Percentiles rank a stretch among this genome's conserved stretches.
Conservation (phyloP, 2,888 invertebrate genomes). For the Argyresthia goedartella region DNA sequence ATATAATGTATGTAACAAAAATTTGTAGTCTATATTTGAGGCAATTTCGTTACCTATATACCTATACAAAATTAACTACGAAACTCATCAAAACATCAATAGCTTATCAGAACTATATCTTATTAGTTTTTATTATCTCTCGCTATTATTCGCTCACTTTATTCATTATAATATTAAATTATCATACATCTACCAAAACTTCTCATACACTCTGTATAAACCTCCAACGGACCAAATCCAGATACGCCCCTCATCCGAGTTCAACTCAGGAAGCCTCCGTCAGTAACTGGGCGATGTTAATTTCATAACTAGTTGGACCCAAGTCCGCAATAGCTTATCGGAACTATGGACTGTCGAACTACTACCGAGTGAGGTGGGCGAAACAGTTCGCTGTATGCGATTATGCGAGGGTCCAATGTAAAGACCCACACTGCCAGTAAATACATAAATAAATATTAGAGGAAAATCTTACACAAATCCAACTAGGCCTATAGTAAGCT, state of each 20-base stretch:
- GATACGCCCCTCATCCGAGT: neutral
- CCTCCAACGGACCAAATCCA: neutral
- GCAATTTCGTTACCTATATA: too few relatives aligned
- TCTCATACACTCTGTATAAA: neutral
- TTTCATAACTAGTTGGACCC: neutral
- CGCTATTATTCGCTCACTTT: too few relatives aligned
- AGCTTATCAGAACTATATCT: too few relatives aligned
- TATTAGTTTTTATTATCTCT: too few relatives aligned
- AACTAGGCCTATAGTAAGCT: too few relatives aligned
- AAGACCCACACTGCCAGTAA: neutral
- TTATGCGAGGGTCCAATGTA: neutral
- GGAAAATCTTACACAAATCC: too few relatives aligned
- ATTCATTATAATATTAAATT: too few relatives aligned
- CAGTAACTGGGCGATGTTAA: neutral
- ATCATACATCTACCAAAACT: neutral
- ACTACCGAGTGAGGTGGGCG: neutral
- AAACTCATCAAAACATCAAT: too few relatives aligned
- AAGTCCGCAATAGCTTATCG: constrained; percentile 1
- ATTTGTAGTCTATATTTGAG: too few relatives aligned
- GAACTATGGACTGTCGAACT: neutral
- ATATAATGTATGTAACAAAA: too few relatives aligned
- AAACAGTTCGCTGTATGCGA: neutral
- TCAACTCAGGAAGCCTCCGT: neutral
- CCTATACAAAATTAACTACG: too few relatives aligned
- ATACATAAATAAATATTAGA: too few relatives aligned